These are phyloP conservation scores for Tautogolabrus adspersus DNA, from an alignment of 2,113 vertebrate species.

Conservation along the genomic window DNA sequence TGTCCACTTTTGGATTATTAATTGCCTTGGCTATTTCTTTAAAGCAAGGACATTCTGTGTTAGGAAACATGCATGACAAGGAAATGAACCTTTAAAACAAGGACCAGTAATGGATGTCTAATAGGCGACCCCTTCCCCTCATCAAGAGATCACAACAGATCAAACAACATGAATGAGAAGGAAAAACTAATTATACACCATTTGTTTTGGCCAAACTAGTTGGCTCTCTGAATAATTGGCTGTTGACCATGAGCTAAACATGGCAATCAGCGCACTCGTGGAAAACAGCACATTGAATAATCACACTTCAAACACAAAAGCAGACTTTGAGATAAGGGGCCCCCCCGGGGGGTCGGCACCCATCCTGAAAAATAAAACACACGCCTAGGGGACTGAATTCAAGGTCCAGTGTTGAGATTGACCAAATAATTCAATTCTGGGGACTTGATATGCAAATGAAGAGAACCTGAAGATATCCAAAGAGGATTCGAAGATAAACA, in stretches of 20 bases:
- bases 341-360: conserved; percentile 6
- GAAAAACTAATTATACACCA: conserved; percentile 28
- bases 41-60: background rate
- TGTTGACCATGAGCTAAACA: conserved; percentile 57
- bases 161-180: conserved; percentile 32
- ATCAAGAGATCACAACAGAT: conserved; percentile 20
- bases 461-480: background rate
- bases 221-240: conserved; percentile 48
- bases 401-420: conserved; percentile 12
- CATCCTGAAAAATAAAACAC: conserved; percentile 41
- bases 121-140: conserved; percentile 1
- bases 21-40: background rate
- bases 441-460: conserved; percentile 7
- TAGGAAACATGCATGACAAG: background rate
- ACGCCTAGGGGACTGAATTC: conserved; percentile 39
- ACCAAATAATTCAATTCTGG: conserved; percentile 11
- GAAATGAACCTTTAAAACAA: background rate
- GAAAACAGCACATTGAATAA: conserved; percentile 54
- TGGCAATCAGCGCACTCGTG: conserved; percentile 41
- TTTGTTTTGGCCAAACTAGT: conserved; percentile 43
- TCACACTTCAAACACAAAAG: conserved; percentile 64
- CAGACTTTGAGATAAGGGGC: conserved; percentile 52
- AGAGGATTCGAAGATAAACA: background rate
- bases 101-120: background rate
- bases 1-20: background rate